These are phyloP conservation scores for Salvelinus namaycush DNA, from an alignment of 2,113 vertebrate genomes.

Conservation along the genomic window DNA sequence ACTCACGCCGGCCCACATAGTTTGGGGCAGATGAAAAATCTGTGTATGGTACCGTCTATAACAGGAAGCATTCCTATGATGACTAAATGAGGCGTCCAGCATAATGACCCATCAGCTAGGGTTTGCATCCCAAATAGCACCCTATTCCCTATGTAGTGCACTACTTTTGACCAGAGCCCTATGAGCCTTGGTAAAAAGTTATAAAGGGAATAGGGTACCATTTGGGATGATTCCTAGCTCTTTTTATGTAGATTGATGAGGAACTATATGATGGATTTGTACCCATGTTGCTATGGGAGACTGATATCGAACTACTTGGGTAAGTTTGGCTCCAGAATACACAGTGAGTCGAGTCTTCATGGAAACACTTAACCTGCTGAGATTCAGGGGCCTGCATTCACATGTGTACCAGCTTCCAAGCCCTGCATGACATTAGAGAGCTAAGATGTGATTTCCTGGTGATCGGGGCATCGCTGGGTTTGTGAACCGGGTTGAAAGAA, in stretches of 20 bases:
- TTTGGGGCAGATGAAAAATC: conserved; percentile 64
- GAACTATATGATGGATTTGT: conserved; percentile 63
- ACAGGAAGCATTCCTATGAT: conserved; percentile 74
- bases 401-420: conserved; percentile 62
- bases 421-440: conserved; percentile 62
- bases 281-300: conserved; percentile 44
- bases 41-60: conserved; percentile 54
- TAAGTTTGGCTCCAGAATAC: conserved; percentile 43
- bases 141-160: too few relatives aligned
- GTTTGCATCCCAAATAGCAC: too few relatives aligned
- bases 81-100: conserved; percentile 66
- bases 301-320: conserved; percentile 36
- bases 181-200: too few relatives aligned
- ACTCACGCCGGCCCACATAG: conserved; percentile 54
- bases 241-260: conserved; percentile 60
- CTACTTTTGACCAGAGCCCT: too few relatives aligned
- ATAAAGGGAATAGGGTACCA: too few relatives aligned
- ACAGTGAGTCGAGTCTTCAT: conserved; percentile 50
- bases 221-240: not conserved
- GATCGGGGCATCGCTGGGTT: conserved; percentile 50
- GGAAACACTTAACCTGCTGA: conserved; percentile 71
- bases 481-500: conserved; percentile 42
- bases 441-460: conserved; percentile 67
- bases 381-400: conserved; percentile 60
- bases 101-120: conserved; percentile 62